phyloP scores from a whole-genome alignment of 2,113 vertebrate genomes.

The Beaufortia kweichowensis region DNA sequence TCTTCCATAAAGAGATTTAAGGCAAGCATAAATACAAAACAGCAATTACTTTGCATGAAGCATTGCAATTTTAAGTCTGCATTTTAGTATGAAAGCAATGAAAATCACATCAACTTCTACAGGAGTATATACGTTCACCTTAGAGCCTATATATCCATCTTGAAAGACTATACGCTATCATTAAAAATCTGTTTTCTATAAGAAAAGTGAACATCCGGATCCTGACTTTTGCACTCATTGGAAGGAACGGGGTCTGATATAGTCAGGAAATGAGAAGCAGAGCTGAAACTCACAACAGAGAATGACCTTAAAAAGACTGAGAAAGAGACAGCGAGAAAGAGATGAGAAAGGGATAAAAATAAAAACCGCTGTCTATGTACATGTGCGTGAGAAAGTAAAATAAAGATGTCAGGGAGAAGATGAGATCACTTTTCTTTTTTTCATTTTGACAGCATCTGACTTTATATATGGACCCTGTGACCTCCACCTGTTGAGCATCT shows the following conservation, averaged over 20 bases:
- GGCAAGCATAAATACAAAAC: too few species aligned
- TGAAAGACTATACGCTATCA: too few species aligned
- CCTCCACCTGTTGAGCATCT: constrained; percentile 28
- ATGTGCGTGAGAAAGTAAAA: constrained; percentile 15
- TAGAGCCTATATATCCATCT: too few species aligned
- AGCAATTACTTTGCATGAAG: too few species aligned
- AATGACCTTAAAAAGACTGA: not conserved
- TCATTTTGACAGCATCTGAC: not conserved
- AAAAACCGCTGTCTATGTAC: not conserved
- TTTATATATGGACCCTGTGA: not conserved
- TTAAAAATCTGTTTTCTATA: too few species aligned
- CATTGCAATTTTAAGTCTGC: too few species aligned
- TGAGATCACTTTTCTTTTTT: not conserved
- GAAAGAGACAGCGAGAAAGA: not conserved
- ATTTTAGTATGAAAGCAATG: too few species aligned
- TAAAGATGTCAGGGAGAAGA: constrained; percentile 1
- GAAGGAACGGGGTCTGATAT: not conserved
- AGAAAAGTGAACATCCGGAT: too few species aligned
- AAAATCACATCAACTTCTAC: not conserved
- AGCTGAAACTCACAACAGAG: not conserved
- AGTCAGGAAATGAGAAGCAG: not conserved
- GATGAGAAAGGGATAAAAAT: not conserved
- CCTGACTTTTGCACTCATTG: too few species aligned
- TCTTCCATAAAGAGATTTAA: too few species aligned
- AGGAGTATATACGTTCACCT: too few species aligned